Conservation (phyloP, 2,113 vertebrate genomes). For the Lycaon pictus region DNA sequence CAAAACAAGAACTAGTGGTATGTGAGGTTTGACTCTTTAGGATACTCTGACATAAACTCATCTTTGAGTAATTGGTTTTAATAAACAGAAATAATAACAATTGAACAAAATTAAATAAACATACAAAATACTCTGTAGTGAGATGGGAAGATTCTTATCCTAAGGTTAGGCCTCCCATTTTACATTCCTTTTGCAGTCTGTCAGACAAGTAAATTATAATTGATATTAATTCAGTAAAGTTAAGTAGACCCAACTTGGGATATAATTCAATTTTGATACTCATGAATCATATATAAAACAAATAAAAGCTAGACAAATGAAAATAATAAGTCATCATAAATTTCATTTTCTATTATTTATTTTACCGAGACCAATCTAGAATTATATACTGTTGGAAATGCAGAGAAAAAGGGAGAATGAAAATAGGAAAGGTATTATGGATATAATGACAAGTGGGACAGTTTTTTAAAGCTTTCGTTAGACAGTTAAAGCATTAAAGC, state of each 20-base stretch:
- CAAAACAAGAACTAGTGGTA: background rate
- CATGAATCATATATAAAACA: background rate
- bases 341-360: constrained; percentile 21
- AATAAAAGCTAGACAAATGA: constrained; percentile 17
- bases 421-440: background rate
- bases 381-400: background rate
- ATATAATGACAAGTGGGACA: background rate
- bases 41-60: background rate
- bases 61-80: background rate
- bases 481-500: background rate
- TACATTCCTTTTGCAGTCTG: background rate
- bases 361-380: constrained; percentile 37
- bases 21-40: background rate
- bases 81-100: background rate
- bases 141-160: background rate
- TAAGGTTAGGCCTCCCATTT: background rate
- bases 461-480: background rate
- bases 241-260: background rate
- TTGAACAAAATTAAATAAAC: background rate
- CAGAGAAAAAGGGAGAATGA: background rate
- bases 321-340: constrained; percentile 4
- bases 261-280: constrained; percentile 30
- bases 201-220: background rate
- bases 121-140: background rate
- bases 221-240: constrained; percentile 39